phyloP scores from a whole-genome alignment of 2,113 vertebrate species.

The Paramisgurnus dabryanus region DNA sequence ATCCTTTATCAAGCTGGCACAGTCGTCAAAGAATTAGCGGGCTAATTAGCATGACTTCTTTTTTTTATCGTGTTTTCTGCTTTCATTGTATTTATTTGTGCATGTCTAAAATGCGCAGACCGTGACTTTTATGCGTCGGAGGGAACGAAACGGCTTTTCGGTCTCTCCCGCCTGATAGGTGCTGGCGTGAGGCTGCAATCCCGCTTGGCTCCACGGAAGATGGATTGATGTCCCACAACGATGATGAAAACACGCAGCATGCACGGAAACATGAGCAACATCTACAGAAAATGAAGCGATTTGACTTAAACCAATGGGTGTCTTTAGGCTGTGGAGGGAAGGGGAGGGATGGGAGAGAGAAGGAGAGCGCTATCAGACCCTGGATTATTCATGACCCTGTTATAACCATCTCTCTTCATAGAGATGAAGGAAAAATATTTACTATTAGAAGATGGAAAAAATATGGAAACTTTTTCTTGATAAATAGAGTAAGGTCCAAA shows the following conservation, averaged over 20 bases:
- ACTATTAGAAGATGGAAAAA: neutral
- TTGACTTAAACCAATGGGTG: slow-evolving; percentile 17
- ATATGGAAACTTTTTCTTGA: too few relatives aligned
- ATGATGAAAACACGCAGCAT: slow-evolving; percentile 52
- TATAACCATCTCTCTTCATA: slow-evolving; percentile 32
- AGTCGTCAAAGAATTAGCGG: slow-evolving; percentile 69
- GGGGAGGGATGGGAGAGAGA: neutral
- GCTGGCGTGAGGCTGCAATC: slow-evolving; percentile 36
- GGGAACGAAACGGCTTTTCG: slow-evolving; percentile 30
- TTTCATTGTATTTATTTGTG: slow-evolving; percentile 58
- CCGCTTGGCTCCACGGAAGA: slow-evolving; percentile 25
- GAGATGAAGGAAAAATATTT: slow-evolving; percentile 17
- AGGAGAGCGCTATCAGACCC: neutral
- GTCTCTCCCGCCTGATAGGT: slow-evolving; percentile 48
- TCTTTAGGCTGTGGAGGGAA: neutral
- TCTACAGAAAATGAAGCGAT: slow-evolving; percentile 37
- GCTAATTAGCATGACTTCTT: slow-evolving; percentile 70
- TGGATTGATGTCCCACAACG: slow-evolving; percentile 50
- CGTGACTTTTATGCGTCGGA: slow-evolving; percentile 39
- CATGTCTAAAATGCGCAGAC: slow-evolving; percentile 33
- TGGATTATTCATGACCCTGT: slow-evolving; percentile 33
- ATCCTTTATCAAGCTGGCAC: slow-evolving; percentile 67
- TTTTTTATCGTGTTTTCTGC: slow-evolving; percentile 67
- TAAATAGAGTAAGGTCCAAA: too few relatives aligned
- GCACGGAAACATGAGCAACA: slow-evolving; percentile 29